Evolutionary conservation across 2,888 invertebrate species (phyloP).

Genomic region (Hylaea fasciaria): DNA sequence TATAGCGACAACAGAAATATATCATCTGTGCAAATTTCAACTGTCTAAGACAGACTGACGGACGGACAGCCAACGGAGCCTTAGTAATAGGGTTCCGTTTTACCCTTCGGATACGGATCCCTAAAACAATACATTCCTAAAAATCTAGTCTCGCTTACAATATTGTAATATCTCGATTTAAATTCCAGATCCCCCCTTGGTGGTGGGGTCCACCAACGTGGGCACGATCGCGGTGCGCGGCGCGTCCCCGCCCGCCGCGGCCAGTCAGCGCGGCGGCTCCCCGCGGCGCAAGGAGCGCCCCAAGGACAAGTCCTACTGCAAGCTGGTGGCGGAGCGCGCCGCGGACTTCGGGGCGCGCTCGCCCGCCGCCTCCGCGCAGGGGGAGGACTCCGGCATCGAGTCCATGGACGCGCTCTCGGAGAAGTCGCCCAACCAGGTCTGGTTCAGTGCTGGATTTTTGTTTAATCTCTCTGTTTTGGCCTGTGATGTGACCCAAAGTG

Average conservation of each 20-base stretch:
- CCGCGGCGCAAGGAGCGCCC: conserved; percentile 72
- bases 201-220: conserved; percentile 87
- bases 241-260: conserved; percentile 68
- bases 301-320: conserved; percentile 85
- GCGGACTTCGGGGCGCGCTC: conserved; percentile 77
- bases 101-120: too few species aligned
- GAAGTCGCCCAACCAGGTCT: conserved; percentile 94
- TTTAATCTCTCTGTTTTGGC: too few species aligned
- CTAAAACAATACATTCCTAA: too few species aligned
- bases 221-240: conserved; percentile 84
- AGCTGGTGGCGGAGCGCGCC: conserved; percentile 81
- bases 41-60: too few species aligned
- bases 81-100: too few species aligned
- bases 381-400: conserved; percentile 96
- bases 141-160: too few species aligned
- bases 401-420: conserved; percentile 97
- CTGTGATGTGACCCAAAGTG: too few species aligned
- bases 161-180: too few species aligned
- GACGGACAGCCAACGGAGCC: too few species aligned
- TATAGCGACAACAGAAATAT: too few species aligned
- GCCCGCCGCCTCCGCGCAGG: conserved; percentile 85
- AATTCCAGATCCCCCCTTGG: conserved; percentile 56
- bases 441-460: neutral
- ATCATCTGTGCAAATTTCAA: too few species aligned
- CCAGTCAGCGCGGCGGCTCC: conserved; percentile 49